These are phyloP conservation scores for Lepilemur ruficaudatus DNA, from an alignment of 2,797 vertebrate species.

Conservation along the genomic window DNA sequence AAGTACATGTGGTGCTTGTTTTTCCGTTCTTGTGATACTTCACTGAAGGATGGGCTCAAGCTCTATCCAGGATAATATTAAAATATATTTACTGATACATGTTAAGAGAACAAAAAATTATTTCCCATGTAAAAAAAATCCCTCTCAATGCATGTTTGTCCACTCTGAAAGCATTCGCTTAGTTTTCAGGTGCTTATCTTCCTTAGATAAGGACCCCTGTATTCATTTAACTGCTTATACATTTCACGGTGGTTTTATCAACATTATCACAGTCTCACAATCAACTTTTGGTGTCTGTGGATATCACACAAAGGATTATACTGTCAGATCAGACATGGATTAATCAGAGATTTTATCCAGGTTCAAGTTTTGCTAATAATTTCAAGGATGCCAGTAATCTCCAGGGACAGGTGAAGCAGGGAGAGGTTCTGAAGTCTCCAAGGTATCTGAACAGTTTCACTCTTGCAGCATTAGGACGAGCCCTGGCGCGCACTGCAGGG, in stretches of 20 bases:
- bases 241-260: neutral
- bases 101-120: neutral
- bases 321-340: neutral
- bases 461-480: neutral
- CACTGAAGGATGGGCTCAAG: too few relatives aligned
- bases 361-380: neutral
- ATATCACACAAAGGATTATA: neutral
- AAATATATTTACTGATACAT: neutral
- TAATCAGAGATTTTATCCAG: neutral
- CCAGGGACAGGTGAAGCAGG: rapidly evolving
- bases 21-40: too few relatives aligned
- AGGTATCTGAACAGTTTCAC: neutral
- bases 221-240: neutral
- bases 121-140: neutral
- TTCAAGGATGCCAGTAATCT: neutral
- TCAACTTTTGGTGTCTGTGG: neutral
- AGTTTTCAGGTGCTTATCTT: neutral
- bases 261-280: neutral
- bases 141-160: neutral
- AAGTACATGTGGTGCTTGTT: too few relatives aligned
- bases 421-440: neutral
- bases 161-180: neutral
- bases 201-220: neutral
- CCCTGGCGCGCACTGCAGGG: rapidly evolving
- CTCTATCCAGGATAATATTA: neutral